These are phyloP conservation scores for Spodoptera litura DNA, from an alignment of 1,140 invertebrate species.

Conservation along the genomic window DNA sequence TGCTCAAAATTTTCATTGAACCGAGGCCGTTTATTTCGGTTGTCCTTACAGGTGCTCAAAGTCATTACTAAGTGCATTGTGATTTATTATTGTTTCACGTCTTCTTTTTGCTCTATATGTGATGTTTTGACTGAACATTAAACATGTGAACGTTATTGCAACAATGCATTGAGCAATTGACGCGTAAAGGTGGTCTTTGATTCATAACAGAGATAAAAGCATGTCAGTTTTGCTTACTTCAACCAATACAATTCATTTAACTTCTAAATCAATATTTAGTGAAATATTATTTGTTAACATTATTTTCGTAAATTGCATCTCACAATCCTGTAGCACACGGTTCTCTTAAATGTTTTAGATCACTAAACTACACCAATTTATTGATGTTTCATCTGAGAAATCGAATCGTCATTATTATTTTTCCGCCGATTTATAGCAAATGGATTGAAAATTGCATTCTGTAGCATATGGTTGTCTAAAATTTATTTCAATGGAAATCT, in stretches of 20 bases:
- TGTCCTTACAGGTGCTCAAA: conserved; percentile 1
- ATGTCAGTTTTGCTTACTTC: conserved; percentile 39
- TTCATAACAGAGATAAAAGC: conserved; percentile 35
- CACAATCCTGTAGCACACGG: neutral
- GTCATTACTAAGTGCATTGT: conserved; percentile 7
- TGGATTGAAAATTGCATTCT: neutral
- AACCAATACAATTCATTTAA: conserved; percentile 23
- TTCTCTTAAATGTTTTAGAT: too few relatives aligned
- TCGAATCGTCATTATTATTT: too few relatives aligned
- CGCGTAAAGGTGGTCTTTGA: conserved; percentile 14
- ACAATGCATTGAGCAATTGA: conserved; percentile 33
- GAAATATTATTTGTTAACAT: conserved; percentile 30
- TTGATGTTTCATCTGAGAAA: neutral
- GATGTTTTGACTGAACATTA: neutral
- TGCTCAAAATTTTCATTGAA: neutral
- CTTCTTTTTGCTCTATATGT: conserved; percentile 18
- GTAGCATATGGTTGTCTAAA: neutral
- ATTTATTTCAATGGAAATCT: neutral
- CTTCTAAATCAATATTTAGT: conserved; percentile 28
- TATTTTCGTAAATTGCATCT: conserved; percentile 10
- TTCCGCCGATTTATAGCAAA: too few relatives aligned
- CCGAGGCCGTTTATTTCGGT: neutral
- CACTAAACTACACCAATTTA: neutral
- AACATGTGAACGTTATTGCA: conserved; percentile 25
- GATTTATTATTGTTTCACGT: conserved; percentile 2